A percentile compares a stretch with the other conserved stretches of the same genome.
Evolutionary conservation across 2,113 vertebrate species (phyloP).

Genomic region (Aythya baeri): DNA sequence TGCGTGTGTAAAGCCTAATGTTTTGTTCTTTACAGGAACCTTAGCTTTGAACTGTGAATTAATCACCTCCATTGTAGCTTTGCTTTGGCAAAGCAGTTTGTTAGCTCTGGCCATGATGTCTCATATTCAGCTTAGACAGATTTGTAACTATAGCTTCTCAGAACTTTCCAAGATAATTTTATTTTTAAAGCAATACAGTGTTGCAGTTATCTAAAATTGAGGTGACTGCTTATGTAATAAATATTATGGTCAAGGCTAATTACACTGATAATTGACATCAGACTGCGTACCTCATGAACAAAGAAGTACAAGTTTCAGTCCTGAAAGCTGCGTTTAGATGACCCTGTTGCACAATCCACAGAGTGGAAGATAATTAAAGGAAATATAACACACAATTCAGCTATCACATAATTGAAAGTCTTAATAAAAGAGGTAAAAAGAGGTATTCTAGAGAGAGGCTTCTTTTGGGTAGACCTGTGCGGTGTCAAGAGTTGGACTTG

Average conservation of each 20-base stretch:
- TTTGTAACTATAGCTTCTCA: neutral
- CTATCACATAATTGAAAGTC: neutral
- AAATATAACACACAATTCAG: neutral
- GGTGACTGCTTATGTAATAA: neutral
- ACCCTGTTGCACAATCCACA: neutral
- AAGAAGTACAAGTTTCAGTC: neutral
- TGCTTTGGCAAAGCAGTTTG: neutral
- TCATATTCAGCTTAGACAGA: neutral
- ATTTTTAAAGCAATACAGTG: neutral
- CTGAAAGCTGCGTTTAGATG: neutral
- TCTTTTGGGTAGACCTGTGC: neutral
- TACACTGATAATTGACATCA: neutral
- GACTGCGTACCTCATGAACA: neutral
- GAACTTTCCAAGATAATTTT: neutral
- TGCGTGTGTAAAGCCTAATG: neutral
- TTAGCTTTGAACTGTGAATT: neutral
- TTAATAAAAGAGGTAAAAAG: neutral
- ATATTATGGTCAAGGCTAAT: neutral
- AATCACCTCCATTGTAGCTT: neutral
- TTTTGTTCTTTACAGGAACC: neutral
- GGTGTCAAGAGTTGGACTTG: too few species aligned
- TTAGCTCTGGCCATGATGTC: neutral
- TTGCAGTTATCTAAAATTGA: neutral
- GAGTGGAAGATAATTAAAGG: neutral
- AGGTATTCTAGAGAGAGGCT: neutral